Percentiles rank a stretch among this genome's conserved stretches.
Evolutionary conservation across 1,140 invertebrate genomes (phyloP).

Genomic region (Drosophila ficusphila): DNA sequence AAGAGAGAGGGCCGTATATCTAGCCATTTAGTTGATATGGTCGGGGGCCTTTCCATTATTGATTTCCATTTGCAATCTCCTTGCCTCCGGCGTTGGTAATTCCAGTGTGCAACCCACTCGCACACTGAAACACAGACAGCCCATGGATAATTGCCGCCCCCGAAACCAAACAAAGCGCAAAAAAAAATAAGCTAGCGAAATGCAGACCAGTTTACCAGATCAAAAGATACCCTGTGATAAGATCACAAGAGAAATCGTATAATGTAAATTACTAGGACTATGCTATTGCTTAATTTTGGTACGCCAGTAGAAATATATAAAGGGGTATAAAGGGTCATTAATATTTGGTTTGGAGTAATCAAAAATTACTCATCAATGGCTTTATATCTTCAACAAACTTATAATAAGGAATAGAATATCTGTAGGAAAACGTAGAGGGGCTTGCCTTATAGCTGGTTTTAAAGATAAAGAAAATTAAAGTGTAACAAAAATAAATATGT

Average conservation of each 20-base stretch:
- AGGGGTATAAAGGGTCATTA: not conserved
- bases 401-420: too few species aligned
- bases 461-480: too few species aligned
- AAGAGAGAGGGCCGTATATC: not conserved
- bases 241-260: too few species aligned
- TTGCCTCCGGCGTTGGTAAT: slow-evolving; percentile 34
- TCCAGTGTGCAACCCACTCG: slow-evolving; percentile 25
- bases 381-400: not conserved
- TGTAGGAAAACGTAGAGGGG: too few species aligned
- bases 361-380: not conserved
- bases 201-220: slow-evolving; percentile 6
- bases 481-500: too few species aligned
- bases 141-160: slow-evolving; percentile 37
- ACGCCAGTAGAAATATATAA: not conserved
- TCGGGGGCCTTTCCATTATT: slow-evolving; percentile 58
- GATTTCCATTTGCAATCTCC: slow-evolving; percentile 64
- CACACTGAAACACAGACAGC: slow-evolving; percentile 1
- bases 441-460: too few species aligned
- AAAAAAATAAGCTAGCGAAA: not conserved
- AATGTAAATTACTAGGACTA: too few species aligned
- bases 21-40: slow-evolving; percentile 36
- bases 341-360: not conserved
- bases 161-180: slow-evolving; percentile 24
- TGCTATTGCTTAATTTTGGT: not conserved
- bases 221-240: slow-evolving; percentile 12